Evolutionary conservation across 2,888 invertebrate species (phyloP), one percentile per base, ranked within the genome.

Genomic region (Graphium colonna): DNA sequence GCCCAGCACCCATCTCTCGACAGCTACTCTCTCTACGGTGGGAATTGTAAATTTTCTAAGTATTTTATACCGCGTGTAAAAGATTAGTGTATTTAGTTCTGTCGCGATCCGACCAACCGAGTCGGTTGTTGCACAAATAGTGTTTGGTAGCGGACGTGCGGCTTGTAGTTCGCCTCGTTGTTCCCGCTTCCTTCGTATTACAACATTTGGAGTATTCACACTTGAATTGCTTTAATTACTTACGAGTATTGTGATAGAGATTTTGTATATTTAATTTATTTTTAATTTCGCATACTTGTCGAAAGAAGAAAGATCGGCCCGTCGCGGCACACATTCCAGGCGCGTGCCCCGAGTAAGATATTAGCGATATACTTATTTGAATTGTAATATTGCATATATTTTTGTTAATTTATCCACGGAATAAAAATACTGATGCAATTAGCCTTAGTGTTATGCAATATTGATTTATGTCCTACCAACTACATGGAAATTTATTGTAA

Each of bases 191-290:
- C 73, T 78, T 79, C 74, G 78, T 80, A 81, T 82, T 79, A 79
- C 83, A 77, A 83, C 79, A 75, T 83, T 84, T 82, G 85, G 85
- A 87, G 86, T 86, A 86, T 88, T 88, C 87, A 88, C 87, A 86
- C 79, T 82, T 85, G 85, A 84, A 86, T 88, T 78, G 89, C 89
- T 89, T 89, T 88, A 89, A 88, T 88, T 89, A 88, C 88, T 88
- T 89, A 88, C 89, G 86, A 88, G 88, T 88, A 88, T 89, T 89
- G 89, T 88, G 89, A 88, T 89, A 89, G 89, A 89, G 87, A 87
- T 89, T 87, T 88, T 89, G 88, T 89, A 88, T 89, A 88, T 87
- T 88, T 89, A 88, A 89, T 88, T 89, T 88, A 88, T 89, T 88
- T 86, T 85, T 86, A 84, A 85, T 86, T 88, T 87, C 80, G 83